Percentiles rank a stretch among this genome's conserved stretches.
phyloP scores from a whole-genome alignment of 1,140 invertebrate species.

The Drosophila nikananu region DNA sequence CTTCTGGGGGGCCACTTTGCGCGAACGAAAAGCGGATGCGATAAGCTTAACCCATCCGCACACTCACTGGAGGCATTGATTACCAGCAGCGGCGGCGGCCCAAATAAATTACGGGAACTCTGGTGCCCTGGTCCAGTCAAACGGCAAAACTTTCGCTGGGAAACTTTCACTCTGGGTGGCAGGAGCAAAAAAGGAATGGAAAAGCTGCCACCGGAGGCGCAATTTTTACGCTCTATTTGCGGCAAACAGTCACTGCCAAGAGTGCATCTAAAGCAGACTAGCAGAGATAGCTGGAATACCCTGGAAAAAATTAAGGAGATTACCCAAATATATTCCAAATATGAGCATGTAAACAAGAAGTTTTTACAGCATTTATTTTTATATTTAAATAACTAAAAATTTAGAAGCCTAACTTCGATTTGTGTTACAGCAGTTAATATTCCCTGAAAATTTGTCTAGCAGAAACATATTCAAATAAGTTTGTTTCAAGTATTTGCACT shows the following conservation, averaged over 20 bases:
- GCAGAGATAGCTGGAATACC: slow-evolving; percentile 1
- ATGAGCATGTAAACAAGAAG: background rate
- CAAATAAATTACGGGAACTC: slow-evolving; percentile 75
- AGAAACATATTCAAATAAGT: slow-evolving; percentile 1
- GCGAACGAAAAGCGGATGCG: slow-evolving; percentile 54
- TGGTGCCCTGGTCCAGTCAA: slow-evolving; percentile 37
- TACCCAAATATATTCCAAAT: too few relatives aligned
- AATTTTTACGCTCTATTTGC: slow-evolving; percentile 83
- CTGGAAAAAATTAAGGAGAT: background rate
- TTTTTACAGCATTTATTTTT: too few relatives aligned
- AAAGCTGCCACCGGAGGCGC: slow-evolving; percentile 47
- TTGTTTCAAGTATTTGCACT: background rate
- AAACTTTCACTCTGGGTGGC: slow-evolving; percentile 65
- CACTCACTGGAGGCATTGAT: slow-evolving; percentile 73
- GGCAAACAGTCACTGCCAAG: slow-evolving; percentile 72
- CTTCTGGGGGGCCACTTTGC: slow-evolving; percentile 66
- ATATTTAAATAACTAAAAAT: background rate
- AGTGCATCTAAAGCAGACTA: slow-evolving; percentile 46
- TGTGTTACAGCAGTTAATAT: background rate
- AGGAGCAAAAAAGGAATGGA: background rate
- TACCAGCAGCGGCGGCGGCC: slow-evolving; percentile 77
- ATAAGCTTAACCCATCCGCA: slow-evolving; percentile 74
- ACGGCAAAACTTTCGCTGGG: slow-evolving; percentile 67
- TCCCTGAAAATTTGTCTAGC: background rate
- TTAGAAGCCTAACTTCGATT: background rate